Conservation (phyloP, 2,797 vertebrate species). For the Darevskia nairensis region DNA sequence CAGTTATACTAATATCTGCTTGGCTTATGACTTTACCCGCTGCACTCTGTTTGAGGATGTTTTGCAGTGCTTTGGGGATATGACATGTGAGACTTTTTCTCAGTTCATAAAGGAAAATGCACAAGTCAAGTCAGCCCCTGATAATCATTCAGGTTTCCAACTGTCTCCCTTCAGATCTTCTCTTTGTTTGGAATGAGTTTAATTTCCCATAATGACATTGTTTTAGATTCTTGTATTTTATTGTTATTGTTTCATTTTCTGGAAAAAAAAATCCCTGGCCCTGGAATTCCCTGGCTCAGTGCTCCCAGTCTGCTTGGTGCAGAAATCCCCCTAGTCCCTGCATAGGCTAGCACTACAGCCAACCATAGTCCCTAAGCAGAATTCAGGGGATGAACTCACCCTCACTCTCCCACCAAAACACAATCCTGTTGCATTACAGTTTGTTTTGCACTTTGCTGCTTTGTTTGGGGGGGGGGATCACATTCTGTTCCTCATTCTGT, state of each 20-base stretch:
- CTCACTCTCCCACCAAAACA: no score
- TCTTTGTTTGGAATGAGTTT: conserved; percentile 1
- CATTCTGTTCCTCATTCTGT: neutral
- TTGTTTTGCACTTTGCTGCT: neutral
- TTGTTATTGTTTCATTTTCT: neutral
- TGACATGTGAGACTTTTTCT: neutral
- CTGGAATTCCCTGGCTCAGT: no score
- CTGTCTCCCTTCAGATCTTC: neutral
- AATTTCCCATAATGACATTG: neutral
- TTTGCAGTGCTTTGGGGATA: neutral
- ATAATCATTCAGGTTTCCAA: neutral
- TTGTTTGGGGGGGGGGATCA: neutral
- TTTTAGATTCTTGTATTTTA: neutral
- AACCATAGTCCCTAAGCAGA: neutral
- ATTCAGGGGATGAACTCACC: neutral
- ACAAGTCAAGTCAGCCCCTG: neutral
- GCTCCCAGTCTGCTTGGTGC: no score
- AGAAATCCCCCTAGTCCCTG: no score
- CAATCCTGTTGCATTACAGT: neutral
- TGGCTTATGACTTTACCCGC: neutral
- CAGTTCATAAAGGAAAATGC: neutral
- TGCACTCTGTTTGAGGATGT: neutral
- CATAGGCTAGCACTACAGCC: no score
- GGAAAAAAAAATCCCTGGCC: neutral
- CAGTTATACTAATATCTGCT: neutral